phyloP scores from a whole-genome alignment of 2,888 invertebrate species.

The Agonopterix subpropinquella region DNA sequence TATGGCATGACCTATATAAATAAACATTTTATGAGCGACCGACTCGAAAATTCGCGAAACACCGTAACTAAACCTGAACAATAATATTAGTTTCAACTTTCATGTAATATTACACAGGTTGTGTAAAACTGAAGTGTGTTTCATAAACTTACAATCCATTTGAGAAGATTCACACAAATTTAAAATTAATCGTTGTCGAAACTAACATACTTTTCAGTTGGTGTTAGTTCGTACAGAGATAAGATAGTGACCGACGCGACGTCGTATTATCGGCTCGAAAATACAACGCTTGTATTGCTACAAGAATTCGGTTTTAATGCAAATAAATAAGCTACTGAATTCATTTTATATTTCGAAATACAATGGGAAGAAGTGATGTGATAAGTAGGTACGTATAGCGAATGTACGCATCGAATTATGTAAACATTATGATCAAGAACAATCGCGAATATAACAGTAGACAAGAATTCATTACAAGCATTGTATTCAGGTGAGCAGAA shows the following conservation, averaged over 20 bases:
- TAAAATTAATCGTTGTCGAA: constrained; percentile 2
- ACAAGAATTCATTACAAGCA: neutral
- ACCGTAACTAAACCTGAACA: too few relatives aligned
- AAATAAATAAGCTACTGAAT: too few relatives aligned
- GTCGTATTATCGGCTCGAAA: neutral
- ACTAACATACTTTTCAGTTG: constrained; percentile 9
- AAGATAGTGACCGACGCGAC: constrained; percentile 2
- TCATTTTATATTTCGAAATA: too few relatives aligned
- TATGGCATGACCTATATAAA: too few relatives aligned
- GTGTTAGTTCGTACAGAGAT: constrained; percentile 5
- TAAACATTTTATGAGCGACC: too few relatives aligned
- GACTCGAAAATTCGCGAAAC: too few relatives aligned
- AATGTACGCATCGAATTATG: constrained; percentile 9
- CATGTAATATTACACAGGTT: too few relatives aligned
- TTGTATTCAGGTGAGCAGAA: neutral
- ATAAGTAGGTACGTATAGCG: too few relatives aligned
- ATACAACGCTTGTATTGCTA: too few relatives aligned
- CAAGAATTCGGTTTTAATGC: too few relatives aligned
- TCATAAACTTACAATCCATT: constrained; percentile 18
- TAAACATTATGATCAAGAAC: constrained; percentile 33
- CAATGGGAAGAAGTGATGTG: too few relatives aligned
- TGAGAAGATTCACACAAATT: neutral
- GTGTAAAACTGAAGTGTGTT: neutral
- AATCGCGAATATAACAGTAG: constrained; percentile 29
- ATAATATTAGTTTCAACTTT: too few relatives aligned